These are phyloP conservation scores for Gymnobelideus leadbeateri DNA, from an alignment of 2,113 vertebrate species.

Conservation along the genomic window DNA sequence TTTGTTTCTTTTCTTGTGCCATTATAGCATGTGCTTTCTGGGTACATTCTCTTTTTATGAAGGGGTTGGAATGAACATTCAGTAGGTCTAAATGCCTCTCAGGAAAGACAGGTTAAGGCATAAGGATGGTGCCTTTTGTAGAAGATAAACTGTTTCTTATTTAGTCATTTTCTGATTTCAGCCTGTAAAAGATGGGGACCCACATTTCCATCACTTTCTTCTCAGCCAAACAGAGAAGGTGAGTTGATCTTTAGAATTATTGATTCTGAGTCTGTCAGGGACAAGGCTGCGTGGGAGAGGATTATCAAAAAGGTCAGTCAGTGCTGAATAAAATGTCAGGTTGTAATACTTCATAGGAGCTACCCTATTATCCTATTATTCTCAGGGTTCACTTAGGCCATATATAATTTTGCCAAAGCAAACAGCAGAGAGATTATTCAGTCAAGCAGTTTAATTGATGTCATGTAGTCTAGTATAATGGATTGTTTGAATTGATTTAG, in stretches of 20 bases:
- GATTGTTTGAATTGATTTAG: not conserved
- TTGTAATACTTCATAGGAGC: not conserved
- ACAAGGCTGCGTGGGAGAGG: not conserved
- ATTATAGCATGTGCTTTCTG: slow-evolving; percentile 16
- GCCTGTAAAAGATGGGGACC: slow-evolving; percentile 95
- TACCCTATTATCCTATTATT: not conserved
- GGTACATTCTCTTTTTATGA: not conserved
- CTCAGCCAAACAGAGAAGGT: slow-evolving; percentile 99
- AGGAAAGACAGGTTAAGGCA: not conserved
- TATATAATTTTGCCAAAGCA: not conserved
- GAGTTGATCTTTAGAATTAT: slow-evolving; percentile 71
- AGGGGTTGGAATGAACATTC: not conserved
- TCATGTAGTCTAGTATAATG: not conserved
- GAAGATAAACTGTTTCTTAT: slow-evolving; percentile 25
- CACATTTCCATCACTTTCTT: slow-evolving; percentile 98
- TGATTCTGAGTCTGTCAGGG: not conserved
- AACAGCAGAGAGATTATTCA: not conserved
- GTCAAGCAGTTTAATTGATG: not conserved
- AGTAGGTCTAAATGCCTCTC: not conserved
- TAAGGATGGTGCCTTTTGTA: not conserved
- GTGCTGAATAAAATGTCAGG: not conserved
- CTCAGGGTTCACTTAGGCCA: not conserved
- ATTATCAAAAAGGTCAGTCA: not conserved
- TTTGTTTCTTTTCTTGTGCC: slow-evolving; percentile 9
- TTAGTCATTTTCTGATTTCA: slow-evolving; percentile 86